These are phyloP conservation scores for Helostoma temminkii DNA, from an alignment of 2,797 vertebrate species.

Conservation along the genomic window DNA sequence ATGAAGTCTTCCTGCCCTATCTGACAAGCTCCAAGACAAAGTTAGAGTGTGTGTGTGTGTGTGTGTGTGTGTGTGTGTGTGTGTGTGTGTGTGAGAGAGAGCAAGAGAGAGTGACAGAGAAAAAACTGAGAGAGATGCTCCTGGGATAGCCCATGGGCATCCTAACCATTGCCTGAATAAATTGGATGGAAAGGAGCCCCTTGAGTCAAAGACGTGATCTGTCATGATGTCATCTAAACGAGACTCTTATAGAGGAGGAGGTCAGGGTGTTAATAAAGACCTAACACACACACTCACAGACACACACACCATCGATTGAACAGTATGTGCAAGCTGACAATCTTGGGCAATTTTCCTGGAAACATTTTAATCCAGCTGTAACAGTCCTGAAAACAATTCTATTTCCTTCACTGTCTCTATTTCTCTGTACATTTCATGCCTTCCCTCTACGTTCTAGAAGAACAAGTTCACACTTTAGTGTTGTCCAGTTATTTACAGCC, in stretches of 20 bases:
- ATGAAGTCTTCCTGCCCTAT: slow-evolving; percentile 84
- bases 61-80: slow-evolving; percentile 15
- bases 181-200: slow-evolving; percentile 80
- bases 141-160: slow-evolving; percentile 69
- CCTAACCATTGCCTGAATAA: slow-evolving; percentile 76
- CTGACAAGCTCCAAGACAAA: slow-evolving; percentile 71
- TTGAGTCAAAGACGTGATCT: slow-evolving; percentile 74
- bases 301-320: slow-evolving; percentile 33
- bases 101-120: too few species aligned
- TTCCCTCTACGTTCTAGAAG: background rate
- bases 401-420: background rate
- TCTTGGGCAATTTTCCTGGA: slow-evolving; percentile 46
- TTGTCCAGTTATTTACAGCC: slow-evolving; percentile 1
- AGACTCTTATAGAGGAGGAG: slow-evolving; percentile 55
- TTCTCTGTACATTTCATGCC: background rate
- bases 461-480: background rate
- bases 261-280: slow-evolving; percentile 71
- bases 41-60: slow-evolving; percentile 18
- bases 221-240: slow-evolving; percentile 81
- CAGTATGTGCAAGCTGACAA: slow-evolving; percentile 44
- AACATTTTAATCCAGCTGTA: slow-evolving; percentile 57
- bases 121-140: slow-evolving; percentile 65
- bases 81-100: slow-evolving; percentile 15
- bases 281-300: slow-evolving; percentile 32
- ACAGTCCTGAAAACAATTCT: slow-evolving; percentile 4